phyloP scores from a whole-genome alignment of 2,113 vertebrate genomes.

The Illadopsis cleaveri region DNA sequence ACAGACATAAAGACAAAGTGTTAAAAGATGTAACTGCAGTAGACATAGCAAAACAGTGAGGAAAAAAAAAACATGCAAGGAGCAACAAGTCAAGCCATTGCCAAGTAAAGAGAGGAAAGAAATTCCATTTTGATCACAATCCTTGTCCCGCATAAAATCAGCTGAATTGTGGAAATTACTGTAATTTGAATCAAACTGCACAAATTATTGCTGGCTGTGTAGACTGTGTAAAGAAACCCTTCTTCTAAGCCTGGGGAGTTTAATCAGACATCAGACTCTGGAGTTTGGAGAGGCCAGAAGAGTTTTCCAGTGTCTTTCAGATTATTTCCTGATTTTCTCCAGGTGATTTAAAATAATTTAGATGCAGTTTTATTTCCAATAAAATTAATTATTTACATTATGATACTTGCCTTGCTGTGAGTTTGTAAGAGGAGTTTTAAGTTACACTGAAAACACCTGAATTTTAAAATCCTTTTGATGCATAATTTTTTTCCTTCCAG shows the following conservation, averaged over 20 bases:
- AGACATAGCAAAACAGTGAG: slow-evolving; percentile 89
- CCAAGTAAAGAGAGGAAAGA: slow-evolving; percentile 87
- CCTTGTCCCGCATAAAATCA: background rate
- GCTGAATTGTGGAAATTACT: slow-evolving; percentile 55
- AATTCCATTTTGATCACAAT: slow-evolving; percentile 78
- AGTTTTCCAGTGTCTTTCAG: slow-evolving; percentile 46
- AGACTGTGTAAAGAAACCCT: slow-evolving; percentile 41
- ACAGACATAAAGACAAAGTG: slow-evolving; percentile 73
- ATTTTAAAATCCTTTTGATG: background rate
- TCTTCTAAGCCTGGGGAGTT: slow-evolving; percentile 40
- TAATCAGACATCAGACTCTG: slow-evolving; percentile 3
- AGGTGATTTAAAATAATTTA: slow-evolving; percentile 57
- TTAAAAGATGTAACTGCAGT: slow-evolving; percentile 90
- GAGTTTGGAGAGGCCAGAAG: slow-evolving; percentile 1
- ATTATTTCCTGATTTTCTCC: slow-evolving; percentile 58
- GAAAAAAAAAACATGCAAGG: slow-evolving; percentile 74
- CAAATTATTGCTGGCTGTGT: background rate
- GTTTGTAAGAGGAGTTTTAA: background rate
- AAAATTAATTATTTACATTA: slow-evolving; percentile 42
- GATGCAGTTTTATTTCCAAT: slow-evolving; percentile 60
- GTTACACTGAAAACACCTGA: background rate
- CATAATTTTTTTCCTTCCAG: background rate
- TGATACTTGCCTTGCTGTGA: background rate
- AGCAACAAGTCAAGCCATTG: slow-evolving; percentile 83
- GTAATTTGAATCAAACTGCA: slow-evolving; percentile 31